phyloP scores from a whole-genome alignment of 2,113 vertebrate species.

The Taxidea taxus region DNA sequence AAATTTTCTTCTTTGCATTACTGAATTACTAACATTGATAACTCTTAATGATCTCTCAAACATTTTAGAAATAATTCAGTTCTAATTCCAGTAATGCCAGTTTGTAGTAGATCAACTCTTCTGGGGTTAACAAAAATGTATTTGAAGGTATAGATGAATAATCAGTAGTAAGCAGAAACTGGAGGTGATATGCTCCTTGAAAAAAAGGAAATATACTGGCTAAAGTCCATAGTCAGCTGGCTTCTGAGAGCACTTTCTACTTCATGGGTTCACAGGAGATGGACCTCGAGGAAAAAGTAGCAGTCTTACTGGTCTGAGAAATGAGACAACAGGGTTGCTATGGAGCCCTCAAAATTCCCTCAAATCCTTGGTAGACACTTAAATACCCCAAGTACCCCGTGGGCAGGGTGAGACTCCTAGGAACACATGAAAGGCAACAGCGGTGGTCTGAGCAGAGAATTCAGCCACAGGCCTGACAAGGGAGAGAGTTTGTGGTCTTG shows the following conservation, averaged over 20 bases:
- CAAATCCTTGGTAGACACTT: not conserved
- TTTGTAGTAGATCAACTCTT: not conserved
- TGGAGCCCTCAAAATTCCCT: not conserved
- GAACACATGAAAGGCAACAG: not conserved
- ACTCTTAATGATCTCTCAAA: not conserved
- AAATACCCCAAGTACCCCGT: not conserved
- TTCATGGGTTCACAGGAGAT: not conserved
- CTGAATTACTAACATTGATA: not conserved
- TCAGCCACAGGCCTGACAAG: not conserved
- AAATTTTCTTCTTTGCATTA: constrained; percentile 10
- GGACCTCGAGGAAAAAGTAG: not conserved
- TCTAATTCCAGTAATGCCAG: not conserved
- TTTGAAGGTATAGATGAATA: not conserved
- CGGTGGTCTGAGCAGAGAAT: not conserved
- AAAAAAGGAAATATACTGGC: not conserved
- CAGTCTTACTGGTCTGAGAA: not conserved
- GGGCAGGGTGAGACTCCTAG: not conserved
- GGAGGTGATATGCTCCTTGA: not conserved
- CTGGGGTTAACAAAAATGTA: not conserved
- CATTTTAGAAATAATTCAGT: not conserved
- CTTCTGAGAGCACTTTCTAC: not conserved
- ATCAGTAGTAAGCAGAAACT: not conserved
- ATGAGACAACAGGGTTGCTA: not conserved
- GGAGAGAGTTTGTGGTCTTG: not conserved
- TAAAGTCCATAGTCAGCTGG: not conserved